Base-by-base conservation (phyloP, 2,888 invertebrate genomes). In the Leucania comma region DNA sequence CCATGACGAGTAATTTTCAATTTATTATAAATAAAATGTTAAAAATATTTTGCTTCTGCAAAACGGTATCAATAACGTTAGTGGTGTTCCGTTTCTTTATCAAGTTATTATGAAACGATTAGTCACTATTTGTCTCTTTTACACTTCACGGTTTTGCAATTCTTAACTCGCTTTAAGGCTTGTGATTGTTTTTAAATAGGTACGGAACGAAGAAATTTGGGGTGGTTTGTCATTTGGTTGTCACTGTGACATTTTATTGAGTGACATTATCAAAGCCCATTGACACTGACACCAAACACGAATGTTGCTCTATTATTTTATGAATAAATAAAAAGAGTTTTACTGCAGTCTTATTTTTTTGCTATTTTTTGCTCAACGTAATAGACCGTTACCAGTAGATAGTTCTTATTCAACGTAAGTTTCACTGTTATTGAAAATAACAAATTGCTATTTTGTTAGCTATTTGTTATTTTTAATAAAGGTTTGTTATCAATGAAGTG, bases 1-100 rank as follows among this genome's bases (percentile, higher is more conserved):
- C 95, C 95, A 95, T 95, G 67, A 71, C 73, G 51, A 79, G 35
- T 59, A 46, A 65, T 77, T 75, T 75, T 72, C 50, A 74, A 70
- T 65, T 70, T 64, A 42, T 14, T 74, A 63, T 84, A 64, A 71
- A 68, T 81, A 57, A 69, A 54, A 68, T 77, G 72, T 72, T 79
- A 66, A 74, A 70, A 60, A 46, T 78, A 80, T 57, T 83, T 75
- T 75, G 66, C 22, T 62, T 73, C 61, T 78, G 72, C 73, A 59
- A 70, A 78, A 81, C 71, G 46, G 69, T 65, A 81, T 82, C 75
- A 85, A 67, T 77, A 82, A 64, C 67, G 57, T 75, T 80, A 59
- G 24, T 59, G 51, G 58, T 50, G 53, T 32, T 5, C 10, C 68
- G 70, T 64, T 75, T 64, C 64, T 62, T 20, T 17, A 1, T 32